A percentile compares a stretch with the other conserved stretches of the same genome.
Conservation (phyloP, 2,797 vertebrate species). For the Allobates femoralis region DNA sequence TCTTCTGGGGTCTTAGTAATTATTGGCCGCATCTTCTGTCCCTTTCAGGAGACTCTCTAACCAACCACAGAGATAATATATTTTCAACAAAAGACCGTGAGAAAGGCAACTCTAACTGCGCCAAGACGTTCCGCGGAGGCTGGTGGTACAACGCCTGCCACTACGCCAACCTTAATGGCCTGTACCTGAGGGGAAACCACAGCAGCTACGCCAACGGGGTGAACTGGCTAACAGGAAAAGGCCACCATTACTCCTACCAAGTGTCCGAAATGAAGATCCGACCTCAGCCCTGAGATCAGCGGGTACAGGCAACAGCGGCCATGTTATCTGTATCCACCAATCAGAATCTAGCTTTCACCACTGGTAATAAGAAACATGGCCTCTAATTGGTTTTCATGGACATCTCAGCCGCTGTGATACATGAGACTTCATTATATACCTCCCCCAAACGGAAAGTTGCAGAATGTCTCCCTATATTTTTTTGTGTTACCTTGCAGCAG, state of each 20-base stretch:
- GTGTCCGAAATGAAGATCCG: conserved; percentile 43
- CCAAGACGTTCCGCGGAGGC: conserved; percentile 27
- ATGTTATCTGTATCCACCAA: too few species aligned
- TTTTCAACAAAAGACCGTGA: conserved; percentile 71
- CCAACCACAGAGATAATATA: conserved; percentile 45
- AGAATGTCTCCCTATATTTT: too few species aligned
- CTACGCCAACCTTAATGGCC: conserved; percentile 68
- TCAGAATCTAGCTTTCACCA: too few species aligned
- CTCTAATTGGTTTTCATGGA: too few species aligned
- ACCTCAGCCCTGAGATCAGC: not conserved
- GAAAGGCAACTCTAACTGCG: conserved; percentile 62
- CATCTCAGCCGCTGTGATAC: too few species aligned
- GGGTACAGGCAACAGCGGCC: too few species aligned
- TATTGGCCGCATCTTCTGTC: not conserved
- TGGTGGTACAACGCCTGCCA: conserved; percentile 71
- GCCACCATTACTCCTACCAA: conserved; percentile 66
- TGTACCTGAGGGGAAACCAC: conserved; percentile 62
- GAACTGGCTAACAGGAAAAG: conserved; percentile 67
- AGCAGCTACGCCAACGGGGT: conserved; percentile 66
- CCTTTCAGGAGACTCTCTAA: conserved; percentile 69
- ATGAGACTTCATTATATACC: too few species aligned
- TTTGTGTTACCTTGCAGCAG: too few species aligned
- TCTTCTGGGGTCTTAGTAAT: too few species aligned
- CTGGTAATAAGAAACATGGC: too few species aligned
- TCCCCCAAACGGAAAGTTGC: too few species aligned